Conservation (phyloP, 2,797 vertebrate genomes). For the Epinephelus awoara region DNA sequence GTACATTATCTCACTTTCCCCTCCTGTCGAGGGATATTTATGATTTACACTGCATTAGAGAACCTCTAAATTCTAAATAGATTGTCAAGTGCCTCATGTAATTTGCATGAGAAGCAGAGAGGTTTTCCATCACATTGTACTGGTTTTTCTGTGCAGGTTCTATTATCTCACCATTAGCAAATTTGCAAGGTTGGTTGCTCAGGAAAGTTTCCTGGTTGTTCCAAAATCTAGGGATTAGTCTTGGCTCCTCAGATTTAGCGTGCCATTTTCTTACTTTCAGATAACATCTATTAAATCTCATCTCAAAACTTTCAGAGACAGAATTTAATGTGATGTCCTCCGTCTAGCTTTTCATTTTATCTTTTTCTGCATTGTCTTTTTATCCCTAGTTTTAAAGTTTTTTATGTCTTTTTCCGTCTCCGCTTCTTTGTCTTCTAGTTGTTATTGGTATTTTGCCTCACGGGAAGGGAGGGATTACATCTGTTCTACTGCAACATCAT, state of each 20-base stretch:
- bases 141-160: background rate
- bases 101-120: conserved; percentile 14
- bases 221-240: background rate
- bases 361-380: background rate
- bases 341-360: background rate
- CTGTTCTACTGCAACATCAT: conserved; percentile 16
- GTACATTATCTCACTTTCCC: conserved; percentile 12
- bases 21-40: background rate
- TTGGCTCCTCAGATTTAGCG: background rate
- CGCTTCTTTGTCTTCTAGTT: background rate
- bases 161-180: conserved; percentile 2
- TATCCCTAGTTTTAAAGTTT: background rate
- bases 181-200: conserved; percentile 2
- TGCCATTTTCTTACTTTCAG: background rate
- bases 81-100: conserved; percentile 13
- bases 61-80: background rate
- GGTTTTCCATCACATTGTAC: background rate
- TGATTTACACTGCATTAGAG: conserved; percentile 6
- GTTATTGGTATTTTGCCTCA: conserved; percentile 5
- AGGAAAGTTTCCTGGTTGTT: background rate
- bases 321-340: background rate
- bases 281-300: conserved; percentile 13
- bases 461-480: conserved; percentile 5
- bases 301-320: background rate
- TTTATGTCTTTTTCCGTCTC: background rate